Conservation (phyloP, 1,140 invertebrate genomes). For the Bombus superbus region DNA sequence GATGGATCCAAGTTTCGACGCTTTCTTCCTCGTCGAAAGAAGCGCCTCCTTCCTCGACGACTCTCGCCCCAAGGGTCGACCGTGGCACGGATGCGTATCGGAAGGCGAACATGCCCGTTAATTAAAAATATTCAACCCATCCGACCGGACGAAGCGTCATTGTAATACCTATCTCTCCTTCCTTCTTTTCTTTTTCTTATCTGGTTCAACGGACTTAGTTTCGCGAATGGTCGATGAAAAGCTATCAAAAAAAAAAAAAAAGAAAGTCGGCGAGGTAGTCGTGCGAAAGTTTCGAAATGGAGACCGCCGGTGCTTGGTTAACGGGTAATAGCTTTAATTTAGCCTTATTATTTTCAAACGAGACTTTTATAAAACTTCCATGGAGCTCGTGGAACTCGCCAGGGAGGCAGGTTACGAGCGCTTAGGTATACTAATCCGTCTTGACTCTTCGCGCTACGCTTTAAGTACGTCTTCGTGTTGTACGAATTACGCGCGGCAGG, state of each 20-base stretch:
- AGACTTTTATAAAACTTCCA: conserved; percentile 60
- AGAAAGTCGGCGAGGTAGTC: neutral
- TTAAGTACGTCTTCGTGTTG: conserved; percentile 6
- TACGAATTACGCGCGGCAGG: too few species aligned
- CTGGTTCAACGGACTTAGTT: conserved; percentile 39
- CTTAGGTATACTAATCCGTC: conserved; percentile 51
- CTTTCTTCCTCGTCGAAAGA: neutral
- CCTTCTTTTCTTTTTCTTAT: neutral
- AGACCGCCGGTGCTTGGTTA: conserved; percentile 43
- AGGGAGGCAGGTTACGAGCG: conserved; percentile 5
- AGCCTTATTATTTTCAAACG: conserved; percentile 64
- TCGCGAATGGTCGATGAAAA: conserved; percentile 50
- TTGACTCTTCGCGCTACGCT: conserved; percentile 3
- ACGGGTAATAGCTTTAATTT: conserved; percentile 67
- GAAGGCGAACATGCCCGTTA: conserved; percentile 24
- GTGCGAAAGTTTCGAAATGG: conserved; percentile 60
- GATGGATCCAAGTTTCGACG: neutral
- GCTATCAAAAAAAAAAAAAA: neutral
- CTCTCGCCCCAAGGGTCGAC: neutral
- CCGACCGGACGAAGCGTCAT: conserved; percentile 23
- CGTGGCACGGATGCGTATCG: neutral
- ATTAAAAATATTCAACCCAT: conserved; percentile 60
- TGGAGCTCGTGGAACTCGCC: neutral
- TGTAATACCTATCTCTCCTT: conserved; percentile 1
- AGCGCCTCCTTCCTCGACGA: neutral